A percentile compares a stretch with the other conserved stretches of the same genome.
Conservation (phyloP, 1,140 invertebrate species). For the Drosophila nikananu region DNA sequence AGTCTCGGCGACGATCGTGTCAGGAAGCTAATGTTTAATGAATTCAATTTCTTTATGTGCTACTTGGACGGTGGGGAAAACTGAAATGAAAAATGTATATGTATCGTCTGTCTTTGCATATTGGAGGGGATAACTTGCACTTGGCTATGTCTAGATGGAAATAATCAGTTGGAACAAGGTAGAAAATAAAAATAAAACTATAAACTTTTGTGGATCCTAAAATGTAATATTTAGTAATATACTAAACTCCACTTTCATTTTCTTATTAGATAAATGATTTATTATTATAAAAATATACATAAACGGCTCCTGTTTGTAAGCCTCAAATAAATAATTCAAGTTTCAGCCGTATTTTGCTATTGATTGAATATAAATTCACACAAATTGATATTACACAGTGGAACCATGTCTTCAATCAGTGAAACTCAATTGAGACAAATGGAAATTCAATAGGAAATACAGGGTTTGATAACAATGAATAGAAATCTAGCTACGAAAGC, state of each 20-base stretch:
- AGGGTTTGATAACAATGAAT: not conserved
- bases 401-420: conserved; percentile 1
- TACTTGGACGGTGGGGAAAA: conserved; percentile 52
- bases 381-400: conserved; percentile 19
- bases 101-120: conserved; percentile 7
- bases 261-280: not conserved
- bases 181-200: no score
- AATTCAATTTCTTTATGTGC: conserved; percentile 84
- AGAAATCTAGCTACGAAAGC: not conserved
- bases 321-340: not conserved
- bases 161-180: not conserved
- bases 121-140: not conserved
- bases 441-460: conserved; percentile 7
- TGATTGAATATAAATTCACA: conserved; percentile 31
- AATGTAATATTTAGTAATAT: no score
- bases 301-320: not conserved
- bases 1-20: conserved; percentile 58
- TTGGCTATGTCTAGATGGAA: not conserved
- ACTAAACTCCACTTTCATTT: not conserved
- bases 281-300: no score
- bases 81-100: conserved; percentile 43
- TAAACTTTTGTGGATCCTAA: no score
- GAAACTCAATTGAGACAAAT: not conserved
- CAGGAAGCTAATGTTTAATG: conserved; percentile 84
- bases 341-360: conserved; percentile 12